Base-by-base conservation (phyloP, 2,888 invertebrate genomes). In the Microplitis manilae region DNA sequence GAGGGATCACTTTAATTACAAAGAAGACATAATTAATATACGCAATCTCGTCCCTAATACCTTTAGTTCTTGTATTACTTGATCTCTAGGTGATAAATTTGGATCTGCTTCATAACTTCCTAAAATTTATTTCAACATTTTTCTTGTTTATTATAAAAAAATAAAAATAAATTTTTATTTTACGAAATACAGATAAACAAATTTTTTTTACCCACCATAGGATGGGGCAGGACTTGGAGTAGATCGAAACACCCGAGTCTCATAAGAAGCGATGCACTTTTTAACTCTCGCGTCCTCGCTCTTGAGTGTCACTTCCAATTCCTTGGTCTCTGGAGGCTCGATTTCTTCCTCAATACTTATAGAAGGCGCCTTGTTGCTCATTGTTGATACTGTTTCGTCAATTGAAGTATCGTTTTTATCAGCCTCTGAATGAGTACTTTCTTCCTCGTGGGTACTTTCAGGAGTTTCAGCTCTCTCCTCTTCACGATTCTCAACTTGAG, bases 11-110 rank as follows among this genome's bases (percentile, higher is more conserved):
- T 8, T 13, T 2, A 13, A 50, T 50, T 50, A 50, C 50, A 50
- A 50, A 50, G 50, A 50, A 50, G 50, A 50, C 50, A 50, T 30
- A 30, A 30, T 30, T 30, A 30, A 30, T 30, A 50, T 50, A 50
- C 50, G 50, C 50, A 50, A 50, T 50, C 50, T 50, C 50, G 50
- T 50, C 6, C 50, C 50, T 13, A 50, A 75, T 90, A 90, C 90
- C 90, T 90, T 86, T 73, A 90, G 80, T 81, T 90, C 90, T 82
- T 90, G 87, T 83, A 90, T 89, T 79, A 90, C 86, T 86, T 90
- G 90, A 79, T 89, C 89, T 86, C 88, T 86, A 74, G 87, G 84
- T 68, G 86, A 81, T 81, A 90, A 84, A 82, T 89, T 90, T 80
- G 87, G 86, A 82, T 90, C 89, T 80, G 88, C 85, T 84, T 90